Evolutionary conservation across 2,113 vertebrate species (phyloP), one percentile per base, ranked within the genome.

Genomic region (Motacilla tschutschensis): DNA sequence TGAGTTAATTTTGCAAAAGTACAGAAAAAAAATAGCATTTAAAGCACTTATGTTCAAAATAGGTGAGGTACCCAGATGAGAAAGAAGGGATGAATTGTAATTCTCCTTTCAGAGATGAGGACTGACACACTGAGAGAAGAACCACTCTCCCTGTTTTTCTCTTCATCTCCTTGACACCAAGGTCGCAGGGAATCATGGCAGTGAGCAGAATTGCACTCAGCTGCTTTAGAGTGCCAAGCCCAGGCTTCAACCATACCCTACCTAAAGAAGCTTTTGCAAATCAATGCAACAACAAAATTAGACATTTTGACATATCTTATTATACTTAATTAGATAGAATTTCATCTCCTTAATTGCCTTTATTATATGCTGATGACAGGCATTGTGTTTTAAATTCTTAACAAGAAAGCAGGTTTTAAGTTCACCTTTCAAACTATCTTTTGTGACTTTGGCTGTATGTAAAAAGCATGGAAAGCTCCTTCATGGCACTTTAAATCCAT

Each of bases 161-260:
- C 72, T 66, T 44, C 65, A 83, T 89, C 85, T 92, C 91, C 85
- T 77, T 90, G 57, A 77, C 82, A 83, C 76, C 69, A 80, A 85
- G 87, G 84, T 87, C 41, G 0, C 1, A 2, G 5, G 7, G 47
- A 92, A 76, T 38, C 53, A 48, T 3, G 28, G 48, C 84, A 90
- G 60, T 6, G 60, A 93, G 48, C 64, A 87, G 71, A 85, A 80
- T 21, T 79, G 41, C 26, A n/a, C 38, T 77, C 53, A 36, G 64
- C 44, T 85, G 33, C 44, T 53, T 72, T 29, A 51, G 25, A 63
- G 33, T 24, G 29, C 62, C 75, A 93, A 72, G 53, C 33, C 36
- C 59, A 82, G 60, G 14, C 24, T 90, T 88, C 75, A 76, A 86
- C 62, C 14, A 29, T 36, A 9, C 44, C 24, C 64, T 74, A 38